phyloP scores from a whole-genome alignment of 1,140 invertebrate genomes.

The Dufourea novaeangliae region DNA sequence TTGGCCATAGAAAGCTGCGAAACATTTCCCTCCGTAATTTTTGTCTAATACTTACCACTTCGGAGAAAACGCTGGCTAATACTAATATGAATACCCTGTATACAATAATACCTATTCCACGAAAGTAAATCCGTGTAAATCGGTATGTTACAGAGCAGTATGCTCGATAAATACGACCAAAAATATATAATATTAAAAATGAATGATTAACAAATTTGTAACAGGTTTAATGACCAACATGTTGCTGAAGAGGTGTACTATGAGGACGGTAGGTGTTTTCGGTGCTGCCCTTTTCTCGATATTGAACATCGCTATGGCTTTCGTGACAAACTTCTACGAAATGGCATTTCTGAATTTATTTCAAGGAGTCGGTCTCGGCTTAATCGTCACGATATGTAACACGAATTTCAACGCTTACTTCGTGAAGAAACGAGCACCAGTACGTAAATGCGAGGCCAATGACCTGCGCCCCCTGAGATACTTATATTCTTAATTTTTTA shows the following conservation, averaged over 20 bases:
- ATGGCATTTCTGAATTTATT: constrained; percentile 73
- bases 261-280: constrained; percentile 71
- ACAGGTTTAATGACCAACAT: constrained; percentile 75
- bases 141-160: neutral
- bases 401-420: constrained; percentile 80
- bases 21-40: too few species aligned
- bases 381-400: constrained; percentile 77
- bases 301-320: constrained; percentile 71
- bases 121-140: too few species aligned
- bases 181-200: neutral
- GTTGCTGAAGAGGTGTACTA: constrained; percentile 73
- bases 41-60: too few species aligned
- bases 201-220: constrained; percentile 15
- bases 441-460: constrained; percentile 48
- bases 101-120: too few species aligned
- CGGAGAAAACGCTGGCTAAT: too few species aligned
- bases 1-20: too few species aligned
- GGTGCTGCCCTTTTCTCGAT: constrained; percentile 74
- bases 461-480: neutral
- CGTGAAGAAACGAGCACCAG: constrained; percentile 76
- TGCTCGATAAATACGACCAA: too few species aligned
- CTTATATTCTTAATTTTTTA: constrained; percentile 11
- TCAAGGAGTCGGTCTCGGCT: constrained; percentile 76
- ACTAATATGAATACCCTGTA: too few species aligned
- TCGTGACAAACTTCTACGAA: constrained; percentile 73